These are phyloP conservation scores for Colistium nudipinnis DNA, from an alignment of 2,113 vertebrate genomes.

Conservation along the genomic window DNA sequence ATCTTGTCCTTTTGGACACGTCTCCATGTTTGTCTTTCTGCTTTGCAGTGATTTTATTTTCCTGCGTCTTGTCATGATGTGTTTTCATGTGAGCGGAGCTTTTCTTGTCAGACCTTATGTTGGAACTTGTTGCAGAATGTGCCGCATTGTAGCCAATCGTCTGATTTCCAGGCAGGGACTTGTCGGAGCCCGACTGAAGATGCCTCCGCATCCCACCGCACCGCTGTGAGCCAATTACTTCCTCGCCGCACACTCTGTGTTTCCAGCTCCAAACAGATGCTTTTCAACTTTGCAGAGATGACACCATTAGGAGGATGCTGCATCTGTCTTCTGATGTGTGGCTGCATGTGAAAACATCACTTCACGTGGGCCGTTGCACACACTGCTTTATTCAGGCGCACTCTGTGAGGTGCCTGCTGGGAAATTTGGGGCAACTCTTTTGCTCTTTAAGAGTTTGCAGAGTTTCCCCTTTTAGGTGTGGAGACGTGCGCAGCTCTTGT, in stretches of 20 bases:
- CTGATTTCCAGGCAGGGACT: conserved; percentile 25
- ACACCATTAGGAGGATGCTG: conserved; percentile 49
- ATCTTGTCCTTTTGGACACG: not conserved
- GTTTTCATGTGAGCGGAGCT: conserved; percentile 23
- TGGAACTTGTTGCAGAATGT: conserved; percentile 41
- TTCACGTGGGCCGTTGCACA: conserved; percentile 3
- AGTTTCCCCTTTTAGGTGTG: conserved; percentile 52
- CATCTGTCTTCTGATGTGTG: conserved; percentile 14
- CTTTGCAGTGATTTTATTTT: conserved; percentile 14
- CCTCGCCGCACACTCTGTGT: conserved; percentile 36
- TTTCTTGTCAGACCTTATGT: conserved; percentile 40
- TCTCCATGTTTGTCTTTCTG: not conserved
- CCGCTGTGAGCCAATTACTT: conserved; percentile 11
- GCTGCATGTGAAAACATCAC: conserved; percentile 40
- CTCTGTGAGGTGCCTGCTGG: conserved; percentile 4
- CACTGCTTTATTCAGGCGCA: conserved; percentile 8
- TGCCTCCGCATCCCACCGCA: conserved; percentile 17
- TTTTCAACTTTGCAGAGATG: conserved; percentile 48
- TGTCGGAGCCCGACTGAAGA: conserved; percentile 24
- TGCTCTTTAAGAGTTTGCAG: conserved; percentile 11
- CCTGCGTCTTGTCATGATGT: not conserved
- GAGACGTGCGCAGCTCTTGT: conserved; percentile 52
- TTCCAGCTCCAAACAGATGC: conserved; percentile 40
- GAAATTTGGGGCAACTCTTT: conserved; percentile 23
- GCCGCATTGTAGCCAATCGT: conserved; percentile 21